These are phyloP conservation scores for Zhuqinia jingwanae DNA, from an alignment of 2,888 invertebrate genomes.

Conservation along the genomic window DNA sequence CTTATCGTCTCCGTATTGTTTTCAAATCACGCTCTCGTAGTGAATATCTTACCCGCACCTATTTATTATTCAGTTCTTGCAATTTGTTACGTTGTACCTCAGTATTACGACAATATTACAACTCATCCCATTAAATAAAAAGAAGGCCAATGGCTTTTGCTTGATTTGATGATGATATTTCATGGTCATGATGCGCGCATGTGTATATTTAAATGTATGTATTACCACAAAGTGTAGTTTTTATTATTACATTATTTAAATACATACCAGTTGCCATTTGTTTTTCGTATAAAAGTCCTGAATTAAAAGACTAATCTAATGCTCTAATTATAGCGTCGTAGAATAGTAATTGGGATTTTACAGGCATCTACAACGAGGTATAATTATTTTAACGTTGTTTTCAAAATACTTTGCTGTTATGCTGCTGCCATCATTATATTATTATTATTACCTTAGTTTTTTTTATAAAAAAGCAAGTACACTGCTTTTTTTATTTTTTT, in stretches of 20 bases:
- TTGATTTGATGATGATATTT: slow-evolving; percentile 1
- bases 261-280: background rate
- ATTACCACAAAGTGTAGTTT: too few relatives aligned
- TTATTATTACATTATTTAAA: too few relatives aligned
- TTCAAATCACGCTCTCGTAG: slow-evolving; percentile 38
- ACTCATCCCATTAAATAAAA: slow-evolving; percentile 7
- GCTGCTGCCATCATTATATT: slow-evolving; percentile 24
- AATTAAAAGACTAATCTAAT: slow-evolving; percentile 57
- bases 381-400: slow-evolving; percentile 36
- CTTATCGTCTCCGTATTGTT: slow-evolving; percentile 27
- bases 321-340: slow-evolving; percentile 59
- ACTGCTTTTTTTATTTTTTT: too few relatives aligned
- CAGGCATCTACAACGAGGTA: slow-evolving; percentile 29
- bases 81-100: background rate
- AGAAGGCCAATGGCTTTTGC: slow-evolving; percentile 67
- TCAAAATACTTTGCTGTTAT: slow-evolving; percentile 37
- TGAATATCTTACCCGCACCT: too few relatives aligned
- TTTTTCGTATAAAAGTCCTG: slow-evolving; percentile 59
- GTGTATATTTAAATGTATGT: too few relatives aligned
- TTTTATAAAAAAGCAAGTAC: too few relatives aligned
- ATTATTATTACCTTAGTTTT: too few relatives aligned
- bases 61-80: too few relatives aligned
- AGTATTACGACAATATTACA: slow-evolving; percentile 9
- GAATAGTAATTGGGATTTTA: slow-evolving; percentile 62
- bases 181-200: background rate